Conservation (phyloP, 1,140 invertebrate species). For the Trissolcus basalis region DNA sequence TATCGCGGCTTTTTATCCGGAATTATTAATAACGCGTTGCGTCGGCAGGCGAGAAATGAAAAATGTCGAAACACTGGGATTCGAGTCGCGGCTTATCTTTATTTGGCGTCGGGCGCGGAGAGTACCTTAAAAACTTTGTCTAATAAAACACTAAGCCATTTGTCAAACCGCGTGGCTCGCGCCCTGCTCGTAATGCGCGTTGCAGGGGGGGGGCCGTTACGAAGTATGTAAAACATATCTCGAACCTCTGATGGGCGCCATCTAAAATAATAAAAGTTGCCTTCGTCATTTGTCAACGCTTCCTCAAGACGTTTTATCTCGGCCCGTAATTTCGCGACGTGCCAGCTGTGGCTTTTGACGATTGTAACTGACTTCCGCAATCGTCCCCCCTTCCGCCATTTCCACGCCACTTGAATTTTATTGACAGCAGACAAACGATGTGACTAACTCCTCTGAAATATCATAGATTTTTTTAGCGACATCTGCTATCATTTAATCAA, state of each 20-base stretch:
- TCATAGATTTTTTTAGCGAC: constrained; percentile 17
- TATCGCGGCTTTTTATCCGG: constrained; percentile 51
- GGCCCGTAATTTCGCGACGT: constrained; percentile 60
- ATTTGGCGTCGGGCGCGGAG: constrained; percentile 61
- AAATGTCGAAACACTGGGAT: constrained; percentile 56
- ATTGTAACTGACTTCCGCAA: constrained; percentile 52
- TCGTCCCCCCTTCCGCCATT: constrained; percentile 13
- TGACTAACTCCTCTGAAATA: constrained; percentile 25
- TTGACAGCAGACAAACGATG: constrained; percentile 47
- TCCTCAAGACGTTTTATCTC: constrained; percentile 57
- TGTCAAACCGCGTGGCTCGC: constrained; percentile 66
- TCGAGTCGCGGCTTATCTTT: constrained; percentile 68
- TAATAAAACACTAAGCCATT: constrained; percentile 74
- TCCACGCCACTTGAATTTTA: constrained; percentile 41
- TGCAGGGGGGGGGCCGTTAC: constrained; percentile 49
- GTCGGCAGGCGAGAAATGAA: constrained; percentile 45
- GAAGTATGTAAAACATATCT: constrained; percentile 75
- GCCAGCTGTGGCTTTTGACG: constrained; percentile 64
- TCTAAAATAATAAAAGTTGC: constrained; percentile 77
- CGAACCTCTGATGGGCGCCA: constrained; percentile 68
- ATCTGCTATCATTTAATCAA: constrained; percentile 25
- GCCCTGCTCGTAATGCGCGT: constrained; percentile 38
- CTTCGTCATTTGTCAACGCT: constrained; percentile 76
- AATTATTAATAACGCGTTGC: constrained; percentile 52
- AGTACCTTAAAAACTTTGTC: constrained; percentile 68